These are phyloP conservation scores for Seira sanloemensis DNA, from an alignment of 2,888 invertebrate species.

Conservation along the genomic window DNA sequence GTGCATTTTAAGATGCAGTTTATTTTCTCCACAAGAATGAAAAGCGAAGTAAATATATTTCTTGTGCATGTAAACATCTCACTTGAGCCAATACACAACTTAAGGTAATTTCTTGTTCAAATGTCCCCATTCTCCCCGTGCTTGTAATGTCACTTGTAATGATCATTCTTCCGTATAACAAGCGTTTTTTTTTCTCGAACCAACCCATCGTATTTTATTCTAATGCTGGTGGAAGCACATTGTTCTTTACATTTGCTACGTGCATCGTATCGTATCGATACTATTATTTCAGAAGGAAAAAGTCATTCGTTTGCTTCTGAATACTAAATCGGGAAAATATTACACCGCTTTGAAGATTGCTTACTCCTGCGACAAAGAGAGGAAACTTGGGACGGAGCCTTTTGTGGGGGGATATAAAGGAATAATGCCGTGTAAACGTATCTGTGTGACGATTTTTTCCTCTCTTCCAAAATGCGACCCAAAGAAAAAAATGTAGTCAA, in stretches of 20 bases:
- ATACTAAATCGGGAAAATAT: slow-evolving; percentile 53
- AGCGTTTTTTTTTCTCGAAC: slow-evolving; percentile 18
- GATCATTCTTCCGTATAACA: slow-evolving; percentile 48
- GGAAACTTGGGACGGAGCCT: neutral
- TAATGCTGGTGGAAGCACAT: slow-evolving; percentile 25
- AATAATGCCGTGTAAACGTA: neutral
- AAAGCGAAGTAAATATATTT: too few species aligned
- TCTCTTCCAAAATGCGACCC: too few species aligned
- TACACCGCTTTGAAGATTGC: neutral
- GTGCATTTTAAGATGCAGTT: slow-evolving; percentile 27
- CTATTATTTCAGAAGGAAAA: slow-evolving; percentile 22
- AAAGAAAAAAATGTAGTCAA: too few species aligned
- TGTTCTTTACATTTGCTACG: neutral
- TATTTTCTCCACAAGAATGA: too few species aligned
- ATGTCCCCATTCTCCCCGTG: too few species aligned
- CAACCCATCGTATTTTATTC: too few species aligned
- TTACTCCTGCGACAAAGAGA: neutral
- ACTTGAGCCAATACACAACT: too few species aligned
- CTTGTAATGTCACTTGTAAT: slow-evolving; percentile 28
- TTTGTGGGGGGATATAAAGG: neutral
- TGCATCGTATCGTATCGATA: slow-evolving; percentile 48
- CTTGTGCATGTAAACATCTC: slow-evolving; percentile 40
- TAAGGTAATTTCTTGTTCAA: neutral
- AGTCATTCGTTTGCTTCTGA: slow-evolving; percentile 47
- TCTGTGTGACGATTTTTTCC: neutral